These are phyloP conservation scores for Callyntrura guangdongensis DNA, from an alignment of 2,888 invertebrate species.

Conservation along the genomic window DNA sequence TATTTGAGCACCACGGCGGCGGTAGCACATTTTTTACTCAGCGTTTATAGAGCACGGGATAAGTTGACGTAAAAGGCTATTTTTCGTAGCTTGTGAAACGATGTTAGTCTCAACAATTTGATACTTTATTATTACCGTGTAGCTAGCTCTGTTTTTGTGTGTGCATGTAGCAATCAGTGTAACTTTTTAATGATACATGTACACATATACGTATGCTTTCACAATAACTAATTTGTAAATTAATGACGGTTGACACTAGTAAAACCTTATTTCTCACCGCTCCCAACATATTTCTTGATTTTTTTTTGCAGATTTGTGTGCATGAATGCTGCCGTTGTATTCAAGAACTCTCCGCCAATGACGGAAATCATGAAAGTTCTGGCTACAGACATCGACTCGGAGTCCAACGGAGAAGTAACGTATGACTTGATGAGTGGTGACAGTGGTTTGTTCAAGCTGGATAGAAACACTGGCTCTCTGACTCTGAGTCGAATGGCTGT, in stretches of 20 bases:
- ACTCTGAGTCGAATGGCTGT: constrained; percentile 89
- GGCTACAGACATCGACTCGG: constrained; percentile 95
- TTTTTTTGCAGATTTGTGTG: constrained; percentile 89
- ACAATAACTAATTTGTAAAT: constrained; percentile 37
- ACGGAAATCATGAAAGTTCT: constrained; percentile 91
- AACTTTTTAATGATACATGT: constrained; percentile 18
- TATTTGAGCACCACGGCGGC: background rate
- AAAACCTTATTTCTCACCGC: constrained; percentile 3
- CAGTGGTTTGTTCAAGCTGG: constrained; percentile 90
- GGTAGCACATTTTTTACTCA: background rate
- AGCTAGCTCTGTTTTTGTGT: constrained; percentile 15
- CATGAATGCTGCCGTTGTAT: constrained; percentile 95
- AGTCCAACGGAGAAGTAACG: constrained; percentile 96
- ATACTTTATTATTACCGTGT: too few species aligned
- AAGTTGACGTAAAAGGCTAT: background rate
- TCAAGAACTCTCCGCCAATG: constrained; percentile 87
- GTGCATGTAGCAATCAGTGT: constrained; percentile 31
- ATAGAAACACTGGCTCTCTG: constrained; percentile 92
- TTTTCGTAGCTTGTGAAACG: background rate
- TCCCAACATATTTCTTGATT: background rate
- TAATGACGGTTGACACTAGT: constrained; percentile 8
- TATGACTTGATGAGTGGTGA: constrained; percentile 94
- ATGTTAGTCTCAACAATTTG: background rate
- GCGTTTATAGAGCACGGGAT: background rate
- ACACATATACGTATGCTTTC: constrained; percentile 8